Conservation (phyloP, 2,888 invertebrate genomes). For the Ornithoptera alexandrae region DNA sequence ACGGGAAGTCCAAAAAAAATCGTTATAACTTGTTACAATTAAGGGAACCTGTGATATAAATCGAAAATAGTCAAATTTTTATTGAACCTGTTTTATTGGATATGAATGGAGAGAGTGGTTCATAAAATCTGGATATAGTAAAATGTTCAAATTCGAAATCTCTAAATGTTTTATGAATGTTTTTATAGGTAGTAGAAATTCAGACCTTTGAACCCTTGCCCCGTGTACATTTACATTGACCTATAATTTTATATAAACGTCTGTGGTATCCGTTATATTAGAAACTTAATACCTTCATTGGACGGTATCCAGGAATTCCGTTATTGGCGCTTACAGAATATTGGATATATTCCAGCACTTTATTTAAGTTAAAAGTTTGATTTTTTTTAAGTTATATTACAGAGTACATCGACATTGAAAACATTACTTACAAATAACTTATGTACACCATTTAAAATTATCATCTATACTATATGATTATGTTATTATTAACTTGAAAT, state of each 20-base stretch:
- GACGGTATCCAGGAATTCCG: slow-evolving; percentile 23
- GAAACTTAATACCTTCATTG: slow-evolving; percentile 19
- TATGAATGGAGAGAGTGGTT: neutral
- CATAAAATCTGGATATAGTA: slow-evolving; percentile 1
- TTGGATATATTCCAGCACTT: slow-evolving; percentile 22
- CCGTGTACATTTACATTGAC: neutral
- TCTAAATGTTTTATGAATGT: slow-evolving; percentile 2
- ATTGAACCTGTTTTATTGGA: neutral
- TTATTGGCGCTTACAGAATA: slow-evolving; percentile 21
- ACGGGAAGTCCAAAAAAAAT: slow-evolving; percentile 59
- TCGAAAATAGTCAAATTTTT: neutral
- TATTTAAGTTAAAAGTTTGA: slow-evolving; percentile 16
- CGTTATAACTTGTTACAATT: slow-evolving; percentile 44
- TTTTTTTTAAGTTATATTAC: neutral
- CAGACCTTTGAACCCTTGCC: neutral
- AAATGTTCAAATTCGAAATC: neutral
- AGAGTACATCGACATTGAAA: neutral
- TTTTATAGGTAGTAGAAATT: neutral
- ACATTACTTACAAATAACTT: neutral
- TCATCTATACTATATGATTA: too few relatives aligned
- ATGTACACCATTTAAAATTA: too few relatives aligned
- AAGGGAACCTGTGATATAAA: slow-evolving; percentile 7
- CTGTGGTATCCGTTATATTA: slow-evolving; percentile 6
- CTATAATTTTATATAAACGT: neutral
- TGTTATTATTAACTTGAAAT: too few relatives aligned